phyloP scores from a whole-genome alignment of 2,113 vertebrate species.

The Saguinus midas region DNA sequence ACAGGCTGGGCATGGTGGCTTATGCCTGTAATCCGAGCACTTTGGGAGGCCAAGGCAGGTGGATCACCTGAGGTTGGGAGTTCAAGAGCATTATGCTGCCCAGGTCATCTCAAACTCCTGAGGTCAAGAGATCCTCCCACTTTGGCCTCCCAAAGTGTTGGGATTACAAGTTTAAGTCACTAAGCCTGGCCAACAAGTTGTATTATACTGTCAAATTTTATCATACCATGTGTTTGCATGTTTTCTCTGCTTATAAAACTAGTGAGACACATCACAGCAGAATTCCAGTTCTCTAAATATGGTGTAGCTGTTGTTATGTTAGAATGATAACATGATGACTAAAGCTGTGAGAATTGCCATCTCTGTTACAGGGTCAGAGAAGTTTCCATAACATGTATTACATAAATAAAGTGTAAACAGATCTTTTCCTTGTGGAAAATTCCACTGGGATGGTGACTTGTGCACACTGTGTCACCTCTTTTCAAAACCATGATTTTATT shows the following conservation, averaged over 20 bases:
- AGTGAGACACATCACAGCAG: neutral
- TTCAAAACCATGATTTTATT: neutral
- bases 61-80: too few relatives aligned
- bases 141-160: neutral
- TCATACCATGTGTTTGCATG: neutral
- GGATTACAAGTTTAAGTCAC: neutral
- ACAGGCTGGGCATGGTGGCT: too few relatives aligned
- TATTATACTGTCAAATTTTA: neutral
- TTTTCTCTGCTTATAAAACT: neutral
- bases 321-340: neutral
- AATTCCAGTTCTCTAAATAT: neutral
- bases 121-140: neutral
- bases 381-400: neutral
- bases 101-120: neutral
- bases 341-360: neutral
- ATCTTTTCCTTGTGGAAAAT: neutral
- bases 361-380: constrained; percentile 1
- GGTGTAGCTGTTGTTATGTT: neutral
- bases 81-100: neutral
- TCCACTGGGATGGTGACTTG: neutral
- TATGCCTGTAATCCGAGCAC: too few relatives aligned
- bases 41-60: too few relatives aligned
- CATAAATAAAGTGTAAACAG: neutral
- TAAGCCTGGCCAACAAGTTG: neutral
- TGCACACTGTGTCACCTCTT: neutral